Base-by-base conservation (phyloP, 2,888 invertebrate species). In the Thecophora atra region DNA sequence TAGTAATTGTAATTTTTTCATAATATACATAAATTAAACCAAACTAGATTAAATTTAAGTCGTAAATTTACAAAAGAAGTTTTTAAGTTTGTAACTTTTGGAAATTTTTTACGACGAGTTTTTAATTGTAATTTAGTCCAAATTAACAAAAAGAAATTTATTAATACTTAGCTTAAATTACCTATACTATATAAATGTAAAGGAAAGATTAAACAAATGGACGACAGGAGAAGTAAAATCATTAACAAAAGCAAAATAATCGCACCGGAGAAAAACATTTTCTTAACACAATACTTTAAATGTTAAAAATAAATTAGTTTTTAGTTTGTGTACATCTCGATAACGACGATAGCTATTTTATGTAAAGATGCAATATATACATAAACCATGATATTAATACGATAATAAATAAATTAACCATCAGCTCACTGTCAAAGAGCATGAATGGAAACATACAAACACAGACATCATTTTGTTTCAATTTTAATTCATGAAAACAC, bases 61-160 rank as follows among this genome's bases (percentile, higher is more conserved):
- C 17, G 15, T 17, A 1, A 47, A 47, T 15, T 17, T 5, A 47
- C 47, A 47, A 47, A n/a, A 63, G 37, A 63, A 19, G 3, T 63
- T 42, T 63, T 42, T 63, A 21, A 63, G n/a, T 47, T 47, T 37
- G 7, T 37, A 6, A 37, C 37, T 37, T 37, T 37, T 37, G 37
- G 37, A 37, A 37, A 37, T 37, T 8, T 37, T 37, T 37, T 6
- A 37, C 6, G 37, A 2, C 37, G 19, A 60, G n/a, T 60, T 60
- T 30, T 37, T 37, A 47, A 47, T 21, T 65, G 65, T 37, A 37
- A 65, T 51, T 47, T 65, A 65, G 28, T 26, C 64, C 24, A 64
- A 64, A 60, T 60, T 60, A 11, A 24, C 19, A n/a, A 19, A 1
- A 37, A 63, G 11, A 37, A 37, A 13, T 13, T n/a, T 17, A 30